phyloP scores from a whole-genome alignment of 2,113 vertebrate genomes.

The Gadus chalcogrammus region DNA sequence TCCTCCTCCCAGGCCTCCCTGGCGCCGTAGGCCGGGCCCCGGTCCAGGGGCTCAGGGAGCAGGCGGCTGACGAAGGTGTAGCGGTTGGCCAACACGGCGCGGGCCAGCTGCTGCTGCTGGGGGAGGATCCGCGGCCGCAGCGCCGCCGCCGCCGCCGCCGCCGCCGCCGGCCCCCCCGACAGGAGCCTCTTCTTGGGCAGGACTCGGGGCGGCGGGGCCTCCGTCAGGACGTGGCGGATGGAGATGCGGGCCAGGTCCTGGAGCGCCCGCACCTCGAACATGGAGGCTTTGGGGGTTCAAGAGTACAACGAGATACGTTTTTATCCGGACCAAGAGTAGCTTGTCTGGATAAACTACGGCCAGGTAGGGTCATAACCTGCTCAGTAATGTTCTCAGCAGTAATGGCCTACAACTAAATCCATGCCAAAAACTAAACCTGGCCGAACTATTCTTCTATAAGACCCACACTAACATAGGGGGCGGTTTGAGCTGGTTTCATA shows the following conservation, averaged over 20 bases:
- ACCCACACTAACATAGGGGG: no score
- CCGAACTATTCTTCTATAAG: no score
- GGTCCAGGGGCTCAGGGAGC: constrained; percentile 77
- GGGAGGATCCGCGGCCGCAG: constrained; percentile 22
- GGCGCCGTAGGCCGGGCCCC: constrained; percentile 65
- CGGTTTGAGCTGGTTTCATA: no score
- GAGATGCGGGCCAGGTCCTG: constrained; percentile 84
- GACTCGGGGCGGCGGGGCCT: constrained; percentile 50
- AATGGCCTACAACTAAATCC: no score
- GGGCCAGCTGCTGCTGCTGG: constrained; percentile 70
- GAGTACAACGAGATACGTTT: background rate
- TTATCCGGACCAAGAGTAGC: no score
- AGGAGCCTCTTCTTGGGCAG: constrained; percentile 34
- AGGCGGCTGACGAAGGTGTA: constrained; percentile 82
- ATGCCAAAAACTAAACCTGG: no score
- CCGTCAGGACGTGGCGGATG: constrained; percentile 81
- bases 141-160: constrained; percentile 13
- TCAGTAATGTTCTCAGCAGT: no score
- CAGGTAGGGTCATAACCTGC: no score
- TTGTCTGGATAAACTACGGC: no score
- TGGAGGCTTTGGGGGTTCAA: constrained; percentile 53
- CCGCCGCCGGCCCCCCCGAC: constrained; percentile 34
- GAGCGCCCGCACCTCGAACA: constrained; percentile 78
- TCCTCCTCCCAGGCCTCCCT: constrained; percentile 55
- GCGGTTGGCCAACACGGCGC: constrained; percentile 82